phyloP scores from a whole-genome alignment of 2,113 vertebrate genomes.

The Rhodinocichla rosea region DNA sequence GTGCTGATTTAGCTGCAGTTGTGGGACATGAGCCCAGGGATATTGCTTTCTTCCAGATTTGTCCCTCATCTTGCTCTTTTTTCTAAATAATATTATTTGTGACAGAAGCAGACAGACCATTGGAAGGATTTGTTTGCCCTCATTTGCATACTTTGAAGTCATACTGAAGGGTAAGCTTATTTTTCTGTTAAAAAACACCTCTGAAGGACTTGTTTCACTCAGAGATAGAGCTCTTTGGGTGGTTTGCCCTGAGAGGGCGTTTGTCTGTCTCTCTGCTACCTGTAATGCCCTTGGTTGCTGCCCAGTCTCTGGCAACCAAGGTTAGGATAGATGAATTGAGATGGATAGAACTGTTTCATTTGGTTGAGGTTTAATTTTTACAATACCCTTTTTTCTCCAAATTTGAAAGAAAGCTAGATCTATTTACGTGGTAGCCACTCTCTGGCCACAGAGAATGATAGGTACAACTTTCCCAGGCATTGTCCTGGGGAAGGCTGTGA shows the following conservation, averaged over 20 bases:
- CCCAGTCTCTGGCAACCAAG: not conserved
- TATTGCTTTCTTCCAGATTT: not conserved
- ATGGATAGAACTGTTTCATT: not conserved
- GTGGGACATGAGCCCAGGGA: not conserved
- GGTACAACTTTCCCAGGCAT: too few species aligned
- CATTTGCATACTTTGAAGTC: not conserved
- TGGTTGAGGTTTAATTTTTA: not conserved
- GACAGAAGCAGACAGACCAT: not conserved
- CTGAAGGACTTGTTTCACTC: not conserved
- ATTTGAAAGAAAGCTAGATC: not conserved
- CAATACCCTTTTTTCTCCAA: not conserved
- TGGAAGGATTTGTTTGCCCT: not conserved
- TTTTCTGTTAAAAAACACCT: not conserved
- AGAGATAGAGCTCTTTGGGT: not conserved
- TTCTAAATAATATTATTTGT: not conserved
- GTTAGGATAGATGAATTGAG: not conserved
- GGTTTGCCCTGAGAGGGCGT: too few species aligned
- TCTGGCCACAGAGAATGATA: too few species aligned
- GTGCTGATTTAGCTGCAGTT: not conserved
- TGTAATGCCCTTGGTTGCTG: not conserved
- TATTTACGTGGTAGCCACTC: not conserved
- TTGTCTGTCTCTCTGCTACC: not conserved
- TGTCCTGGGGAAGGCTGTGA: too few species aligned
- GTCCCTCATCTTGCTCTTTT: not conserved
- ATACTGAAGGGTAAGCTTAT: not conserved